These are phyloP conservation scores for Adela reaumurella DNA, from an alignment of 2,888 invertebrate genomes.

Conservation along the genomic window DNA sequence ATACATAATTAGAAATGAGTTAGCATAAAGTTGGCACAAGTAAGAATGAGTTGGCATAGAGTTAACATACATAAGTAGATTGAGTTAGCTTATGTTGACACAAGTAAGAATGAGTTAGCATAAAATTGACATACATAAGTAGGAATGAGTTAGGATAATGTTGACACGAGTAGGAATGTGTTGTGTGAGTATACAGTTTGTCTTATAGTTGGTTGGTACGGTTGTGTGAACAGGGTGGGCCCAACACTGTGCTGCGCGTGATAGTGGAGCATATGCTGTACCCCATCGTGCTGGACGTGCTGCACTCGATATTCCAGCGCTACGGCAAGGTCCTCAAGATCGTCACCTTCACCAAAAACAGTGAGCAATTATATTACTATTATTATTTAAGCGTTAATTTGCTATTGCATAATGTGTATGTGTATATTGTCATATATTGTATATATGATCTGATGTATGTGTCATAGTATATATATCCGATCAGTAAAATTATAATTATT, in stretches of 20 bases:
- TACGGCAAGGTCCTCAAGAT: slow-evolving; percentile 99
- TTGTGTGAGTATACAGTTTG: not conserved
- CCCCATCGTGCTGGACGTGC: slow-evolving; percentile 95
- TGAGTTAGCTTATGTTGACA: too few relatives aligned
- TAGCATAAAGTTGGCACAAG: too few relatives aligned
- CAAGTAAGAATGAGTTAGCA: too few relatives aligned
- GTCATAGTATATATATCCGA: too few relatives aligned
- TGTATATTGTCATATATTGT: too few relatives aligned
- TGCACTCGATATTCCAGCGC: slow-evolving; percentile 96
- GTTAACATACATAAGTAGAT: too few relatives aligned
- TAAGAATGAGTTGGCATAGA: too few relatives aligned
- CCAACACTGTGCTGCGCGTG: slow-evolving; percentile 94
- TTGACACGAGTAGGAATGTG: not conserved
- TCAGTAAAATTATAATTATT: too few relatives aligned
- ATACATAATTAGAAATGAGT: too few relatives aligned
- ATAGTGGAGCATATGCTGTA: slow-evolving; percentile 99
- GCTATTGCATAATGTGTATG: not conserved
- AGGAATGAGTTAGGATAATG: not conserved
- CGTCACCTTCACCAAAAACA: slow-evolving; percentile 99
- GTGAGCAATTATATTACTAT: slow-evolving; percentile 60
- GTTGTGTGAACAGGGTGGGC: slow-evolving; percentile 65
- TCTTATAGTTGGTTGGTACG: slow-evolving; percentile 4
- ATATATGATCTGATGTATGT: too few relatives aligned
- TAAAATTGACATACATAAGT: too few relatives aligned
- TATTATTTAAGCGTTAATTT: not conserved